Evolutionary conservation across 2,888 invertebrate genomes (phyloP), one percentile per base, ranked within the genome.

Genomic region (Bombylius major): DNA sequence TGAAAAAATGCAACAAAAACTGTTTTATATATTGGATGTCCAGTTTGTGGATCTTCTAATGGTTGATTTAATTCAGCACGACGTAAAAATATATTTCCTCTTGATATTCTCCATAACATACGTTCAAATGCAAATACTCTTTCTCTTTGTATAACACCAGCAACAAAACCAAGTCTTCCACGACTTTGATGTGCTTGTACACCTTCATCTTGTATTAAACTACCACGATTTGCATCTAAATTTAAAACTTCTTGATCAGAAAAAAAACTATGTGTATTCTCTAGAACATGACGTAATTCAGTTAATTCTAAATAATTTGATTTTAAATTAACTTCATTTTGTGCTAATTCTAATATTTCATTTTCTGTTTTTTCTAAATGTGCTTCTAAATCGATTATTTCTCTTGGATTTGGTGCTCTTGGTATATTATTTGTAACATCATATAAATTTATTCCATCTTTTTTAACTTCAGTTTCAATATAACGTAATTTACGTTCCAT

Each of bases 361-460:
- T 89, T 89, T 73, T 98, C 97, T 32, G 94, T 88, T 76, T 95
- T 94, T 74, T 98, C 97, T 70, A 97, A 82, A 64, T 93, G 91
- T 1, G 90, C 89, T 83, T 90, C 72, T 31, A 75, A 67, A 58
- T 91, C 89, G 59, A 87, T 85, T 72, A 88, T 86, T 70, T 88
- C 88, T 47, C 87, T 77, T 0, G 87, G 86, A 66, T 83, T 82
- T 0, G 88, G 87, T 6, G 86, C 86, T 53, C 80, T 78, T 3
- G 87, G 87, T 51, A 76, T 67, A 57, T 75, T 70, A 4, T 83
- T 81, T 1, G 76, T 75, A 11, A 83, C 78, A 61, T 84, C 83
- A 1, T 82, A 78, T 69, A 89, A 80, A 6, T 78, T 77, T 36
- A 92, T 84, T 1, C 76, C 78, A 65, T 89, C 89, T 69, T 87